Conservation (phyloP, 2,797 vertebrate genomes). For the Chrysocyon brachyurus region DNA sequence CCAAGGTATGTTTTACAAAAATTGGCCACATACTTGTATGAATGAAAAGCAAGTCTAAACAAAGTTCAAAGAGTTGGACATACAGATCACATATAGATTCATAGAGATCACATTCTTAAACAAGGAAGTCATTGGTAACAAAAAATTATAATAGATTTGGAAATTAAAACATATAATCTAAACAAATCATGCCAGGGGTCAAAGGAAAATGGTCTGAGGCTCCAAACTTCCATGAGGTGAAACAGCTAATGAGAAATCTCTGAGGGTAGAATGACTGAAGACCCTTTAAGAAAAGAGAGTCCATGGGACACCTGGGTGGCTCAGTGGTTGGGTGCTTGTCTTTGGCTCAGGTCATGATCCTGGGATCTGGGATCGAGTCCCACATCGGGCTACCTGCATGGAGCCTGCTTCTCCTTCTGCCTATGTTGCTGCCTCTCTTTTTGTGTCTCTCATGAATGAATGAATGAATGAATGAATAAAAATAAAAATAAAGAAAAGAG, state of each 20-base stretch:
- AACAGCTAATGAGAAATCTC: neutral
- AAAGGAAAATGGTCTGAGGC: neutral
- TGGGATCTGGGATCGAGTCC: no score
- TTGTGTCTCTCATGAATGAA: no score
- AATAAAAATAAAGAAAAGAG: neutral
- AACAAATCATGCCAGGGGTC: neutral
- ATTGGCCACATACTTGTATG: neutral
- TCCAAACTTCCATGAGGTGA: neutral
- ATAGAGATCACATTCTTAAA: neutral
- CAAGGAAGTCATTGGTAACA: neutral
- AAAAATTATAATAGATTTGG: neutral
- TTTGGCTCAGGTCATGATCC: no score
- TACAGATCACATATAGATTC: neutral
- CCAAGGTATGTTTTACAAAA: neutral
- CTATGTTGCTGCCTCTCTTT: no score
- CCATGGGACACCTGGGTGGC: no score
- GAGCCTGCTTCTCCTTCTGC: no score
- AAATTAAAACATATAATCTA: slow-evolving; percentile 13
- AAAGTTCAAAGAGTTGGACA: neutral
- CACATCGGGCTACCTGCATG: no score
- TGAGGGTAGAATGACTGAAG: neutral
- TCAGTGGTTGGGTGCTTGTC: no score
- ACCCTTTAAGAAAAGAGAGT: neutral
- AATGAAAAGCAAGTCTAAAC: slow-evolving; percentile 1
- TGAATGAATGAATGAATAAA: no score